phyloP scores from a whole-genome alignment of 2,797 vertebrate genomes.

The Galaxias olidus region DNA sequence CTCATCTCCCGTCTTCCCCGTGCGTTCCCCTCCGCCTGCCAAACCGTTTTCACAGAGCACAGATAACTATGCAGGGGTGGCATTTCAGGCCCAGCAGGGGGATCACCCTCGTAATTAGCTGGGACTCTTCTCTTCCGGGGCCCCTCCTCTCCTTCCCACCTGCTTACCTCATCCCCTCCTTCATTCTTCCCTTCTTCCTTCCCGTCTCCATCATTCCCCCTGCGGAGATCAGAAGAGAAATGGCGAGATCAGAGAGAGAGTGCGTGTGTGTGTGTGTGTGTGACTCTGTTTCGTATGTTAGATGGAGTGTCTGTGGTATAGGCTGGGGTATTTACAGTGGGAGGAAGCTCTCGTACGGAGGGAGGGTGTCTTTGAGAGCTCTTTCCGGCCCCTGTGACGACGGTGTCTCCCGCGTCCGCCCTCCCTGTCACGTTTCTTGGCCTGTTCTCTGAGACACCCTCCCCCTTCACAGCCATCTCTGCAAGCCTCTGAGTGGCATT shows the following conservation, averaged over 20 bases:
- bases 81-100: slow-evolving; percentile 49
- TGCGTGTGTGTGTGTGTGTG: background rate
- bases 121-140: slow-evolving; percentile 38
- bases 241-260: slow-evolving; percentile 26
- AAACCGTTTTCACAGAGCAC: slow-evolving; percentile 38
- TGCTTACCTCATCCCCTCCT: background rate
- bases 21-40: slow-evolving; percentile 5
- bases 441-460: no score
- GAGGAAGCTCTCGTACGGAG: background rate
- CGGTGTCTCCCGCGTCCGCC: no score
- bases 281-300: background rate
- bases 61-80: slow-evolving; percentile 48
- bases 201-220: slow-evolving; percentile 11
- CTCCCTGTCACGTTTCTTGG: no score
- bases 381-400: no score
- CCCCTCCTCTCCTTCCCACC: background rate
- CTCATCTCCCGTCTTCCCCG: no score
- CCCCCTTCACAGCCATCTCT: no score
- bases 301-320: background rate
- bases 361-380: background rate
- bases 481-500: no score
- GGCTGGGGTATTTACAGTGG: background rate
- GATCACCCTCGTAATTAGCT: slow-evolving; percentile 56
- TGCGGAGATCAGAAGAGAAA: slow-evolving; percentile 23
- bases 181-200: slow-evolving; percentile 1